Evolutionary conservation across 2,888 invertebrate species (phyloP), one percentile per base, ranked within the genome.

Genomic region (Plemyria rubiginata): DNA sequence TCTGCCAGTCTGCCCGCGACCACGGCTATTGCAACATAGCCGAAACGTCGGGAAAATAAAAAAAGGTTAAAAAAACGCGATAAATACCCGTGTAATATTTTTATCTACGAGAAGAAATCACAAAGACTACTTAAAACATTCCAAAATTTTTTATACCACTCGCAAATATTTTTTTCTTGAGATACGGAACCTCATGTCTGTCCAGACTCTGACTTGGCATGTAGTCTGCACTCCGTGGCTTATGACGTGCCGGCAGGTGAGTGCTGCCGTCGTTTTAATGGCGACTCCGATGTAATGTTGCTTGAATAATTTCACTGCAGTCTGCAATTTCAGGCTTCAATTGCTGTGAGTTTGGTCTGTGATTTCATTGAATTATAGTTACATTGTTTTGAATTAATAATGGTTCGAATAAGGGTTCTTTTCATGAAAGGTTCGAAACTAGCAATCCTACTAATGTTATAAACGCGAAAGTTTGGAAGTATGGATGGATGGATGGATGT

Each of bases 231-330:
- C 60, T 58, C 54, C 40, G 60, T 45, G 49, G 40, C 49, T 54
- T 61, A 57, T 60, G 56, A 40, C 60, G 61, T 53, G 53, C 54
- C 53, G 40, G 59, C 43, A 61, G 61, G 57, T 62, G 59, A 62
- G 59, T 54, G 41, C 56, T 62, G 58, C 55, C 36, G 40, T 62
- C 49, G 56, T 52, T 59, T 46, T 50, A 50, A 60, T 65, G 54
- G 58, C 46, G 48, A 38, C 56, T 29, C 13, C 41, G 16, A 54
- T 63, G 54, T 54, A 43, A 53, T 63, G 54, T 54, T 41, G 48
- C 40, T 38, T 28, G 38, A 51, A 43, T 54, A 49, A 54, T 63
- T 41, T 55, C 49, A 56, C 52, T 55, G 59, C 63, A 63, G 55
- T 46, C 62, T 54, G 41, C 48, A 60, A 55, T 63, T 63, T 60